Evolutionary conservation across 2,888 invertebrate genomes (phyloP).

Genomic region (Horisme vitalbata): DNA sequence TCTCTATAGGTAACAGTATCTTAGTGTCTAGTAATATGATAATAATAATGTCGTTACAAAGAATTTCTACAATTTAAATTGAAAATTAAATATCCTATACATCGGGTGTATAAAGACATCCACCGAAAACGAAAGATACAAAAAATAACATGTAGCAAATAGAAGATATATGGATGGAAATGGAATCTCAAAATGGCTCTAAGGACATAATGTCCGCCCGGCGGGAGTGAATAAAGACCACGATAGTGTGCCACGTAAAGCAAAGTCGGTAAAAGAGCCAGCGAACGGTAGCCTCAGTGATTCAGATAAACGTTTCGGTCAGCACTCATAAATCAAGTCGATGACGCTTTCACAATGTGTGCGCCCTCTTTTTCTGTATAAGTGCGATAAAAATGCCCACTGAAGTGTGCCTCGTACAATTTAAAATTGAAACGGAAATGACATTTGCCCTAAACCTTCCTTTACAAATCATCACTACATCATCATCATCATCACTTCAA

Average conservation of each 20-base stretch:
- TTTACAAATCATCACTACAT: not conserved
- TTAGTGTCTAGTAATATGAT: no score
- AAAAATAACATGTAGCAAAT: constrained; percentile 57
- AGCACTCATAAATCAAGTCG: constrained; percentile 67
- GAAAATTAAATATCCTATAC: no score
- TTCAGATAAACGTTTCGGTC: constrained; percentile 73
- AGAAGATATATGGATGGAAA: constrained; percentile 48
- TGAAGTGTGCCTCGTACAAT: constrained; percentile 52
- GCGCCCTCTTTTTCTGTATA: constrained; percentile 49
- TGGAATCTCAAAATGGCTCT: constrained; percentile 60
- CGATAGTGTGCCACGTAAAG: constrained; percentile 55
- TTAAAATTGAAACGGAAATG: constrained; percentile 28
- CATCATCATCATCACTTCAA: no score
- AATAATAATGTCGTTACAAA: no score
- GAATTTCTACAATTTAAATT: no score
- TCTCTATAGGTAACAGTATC: no score
- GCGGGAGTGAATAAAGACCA: constrained; percentile 60
- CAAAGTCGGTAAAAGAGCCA: constrained; percentile 50
- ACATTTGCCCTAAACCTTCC: not conserved
- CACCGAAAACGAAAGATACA: not conserved
- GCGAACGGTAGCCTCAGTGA: constrained; percentile 61
- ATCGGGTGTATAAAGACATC: not conserved
- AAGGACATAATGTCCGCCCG: constrained; percentile 58
- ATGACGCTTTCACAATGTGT: constrained; percentile 59
- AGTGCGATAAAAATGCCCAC: constrained; percentile 59